phyloP scores from a whole-genome alignment of 2,797 vertebrate species.

The Tragelaphus eurycerus region DNA sequence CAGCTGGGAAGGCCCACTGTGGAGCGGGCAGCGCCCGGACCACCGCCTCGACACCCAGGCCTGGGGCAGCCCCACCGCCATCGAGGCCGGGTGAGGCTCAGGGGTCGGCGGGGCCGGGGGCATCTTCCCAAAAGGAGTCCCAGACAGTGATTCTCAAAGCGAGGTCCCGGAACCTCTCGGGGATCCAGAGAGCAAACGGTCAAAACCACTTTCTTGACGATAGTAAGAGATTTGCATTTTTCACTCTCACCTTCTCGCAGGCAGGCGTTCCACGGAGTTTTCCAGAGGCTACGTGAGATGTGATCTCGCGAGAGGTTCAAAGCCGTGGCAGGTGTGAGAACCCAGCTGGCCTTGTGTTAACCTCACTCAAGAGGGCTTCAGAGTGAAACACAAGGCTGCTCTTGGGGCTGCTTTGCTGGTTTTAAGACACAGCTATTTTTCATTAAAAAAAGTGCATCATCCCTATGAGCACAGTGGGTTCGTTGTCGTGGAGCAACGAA shows the following conservation, averaged over 20 bases:
- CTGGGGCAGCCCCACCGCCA: accelerated
- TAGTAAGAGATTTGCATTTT: accelerated
- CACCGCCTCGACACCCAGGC: neutral
- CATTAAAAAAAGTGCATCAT: neutral
- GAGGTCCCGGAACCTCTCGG: neutral
- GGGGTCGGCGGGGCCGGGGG: accelerated
- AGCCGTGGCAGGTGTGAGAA: neutral
- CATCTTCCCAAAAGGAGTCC: neutral
- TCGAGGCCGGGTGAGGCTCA: neutral
- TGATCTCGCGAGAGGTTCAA: neutral
- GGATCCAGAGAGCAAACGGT: neutral
- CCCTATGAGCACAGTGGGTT: neutral
- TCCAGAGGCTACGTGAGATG: neutral
- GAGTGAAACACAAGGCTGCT: no score
- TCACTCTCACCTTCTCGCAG: neutral
- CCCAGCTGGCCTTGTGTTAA: neutral
- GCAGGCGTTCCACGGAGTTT: neutral
- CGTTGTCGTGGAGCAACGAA: neutral
- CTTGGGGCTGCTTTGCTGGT: neutral
- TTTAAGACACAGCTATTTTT: neutral
- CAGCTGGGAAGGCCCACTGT: neutral
- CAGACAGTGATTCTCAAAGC: neutral
- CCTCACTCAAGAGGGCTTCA: neutral
- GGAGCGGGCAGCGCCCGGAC: neutral
- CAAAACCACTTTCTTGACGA: neutral